phyloP scores from a whole-genome alignment of 2,113 vertebrate species.

The Crypturellus undulatus region DNA sequence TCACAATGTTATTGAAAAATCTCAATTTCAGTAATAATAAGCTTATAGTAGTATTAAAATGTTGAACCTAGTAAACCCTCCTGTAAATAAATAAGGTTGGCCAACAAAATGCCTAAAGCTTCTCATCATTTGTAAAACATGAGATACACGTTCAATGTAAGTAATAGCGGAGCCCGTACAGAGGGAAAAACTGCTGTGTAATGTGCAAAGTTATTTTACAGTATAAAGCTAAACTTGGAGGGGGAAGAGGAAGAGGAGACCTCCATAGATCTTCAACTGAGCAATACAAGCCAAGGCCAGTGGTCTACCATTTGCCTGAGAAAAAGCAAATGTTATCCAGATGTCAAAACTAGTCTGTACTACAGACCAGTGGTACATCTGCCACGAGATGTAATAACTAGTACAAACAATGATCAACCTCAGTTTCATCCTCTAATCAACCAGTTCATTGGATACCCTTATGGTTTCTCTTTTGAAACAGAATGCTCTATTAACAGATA shows the following conservation, averaged over 20 bases:
- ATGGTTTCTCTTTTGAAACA: constrained; percentile 11
- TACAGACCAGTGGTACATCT: not conserved
- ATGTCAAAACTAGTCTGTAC: not conserved
- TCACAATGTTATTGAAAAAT: not conserved
- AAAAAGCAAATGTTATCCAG: constrained; percentile 14
- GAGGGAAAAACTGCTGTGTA: not conserved
- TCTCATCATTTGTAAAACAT: not conserved
- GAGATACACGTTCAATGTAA: accelerated
- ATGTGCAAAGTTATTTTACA: not conserved
- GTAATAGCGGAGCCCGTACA: accelerated
- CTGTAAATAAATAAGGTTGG: not conserved
- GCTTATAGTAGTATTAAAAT: not conserved
- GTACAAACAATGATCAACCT: not conserved
- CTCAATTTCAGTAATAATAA: not conserved
- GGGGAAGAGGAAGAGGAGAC: not conserved
- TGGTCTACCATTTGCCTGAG: not conserved
- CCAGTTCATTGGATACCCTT: not conserved
- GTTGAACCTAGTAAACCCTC: not conserved
- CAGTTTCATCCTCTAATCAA: not conserved
- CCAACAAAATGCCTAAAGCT: not conserved
- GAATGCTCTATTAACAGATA: not conserved
- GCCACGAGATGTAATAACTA: not conserved
- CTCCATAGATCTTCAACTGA: not conserved
- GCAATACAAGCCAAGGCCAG: not conserved
- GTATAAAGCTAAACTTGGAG: constrained; percentile 5